These are phyloP conservation scores for Picus viridis DNA, from an alignment of 2,797 vertebrate genomes.

Conservation along the genomic window DNA sequence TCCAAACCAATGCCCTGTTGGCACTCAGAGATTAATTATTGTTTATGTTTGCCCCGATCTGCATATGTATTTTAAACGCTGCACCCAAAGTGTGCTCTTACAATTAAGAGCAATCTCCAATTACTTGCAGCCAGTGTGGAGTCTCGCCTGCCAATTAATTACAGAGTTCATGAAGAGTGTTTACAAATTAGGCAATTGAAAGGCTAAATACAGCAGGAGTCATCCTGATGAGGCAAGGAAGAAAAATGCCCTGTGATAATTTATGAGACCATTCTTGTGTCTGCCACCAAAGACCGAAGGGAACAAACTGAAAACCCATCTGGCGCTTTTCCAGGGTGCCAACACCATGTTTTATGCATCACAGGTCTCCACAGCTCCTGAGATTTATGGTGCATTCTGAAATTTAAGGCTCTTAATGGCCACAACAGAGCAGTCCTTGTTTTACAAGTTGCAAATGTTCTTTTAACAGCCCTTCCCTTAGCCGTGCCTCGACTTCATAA, in stretches of 20 bases:
- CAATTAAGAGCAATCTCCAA: constrained; percentile 37
- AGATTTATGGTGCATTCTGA: background rate
- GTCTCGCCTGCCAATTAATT: constrained; percentile 16
- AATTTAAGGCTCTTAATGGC: background rate
- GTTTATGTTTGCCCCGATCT: constrained; percentile 20
- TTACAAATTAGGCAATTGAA: constrained; percentile 4
- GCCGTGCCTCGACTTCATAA: background rate
- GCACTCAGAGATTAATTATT: background rate
- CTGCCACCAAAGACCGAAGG: background rate
- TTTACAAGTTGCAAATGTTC: constrained; percentile 14
- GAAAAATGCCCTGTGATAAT: background rate
- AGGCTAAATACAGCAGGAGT: background rate
- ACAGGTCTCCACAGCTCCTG: background rate
- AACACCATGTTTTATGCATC: background rate
- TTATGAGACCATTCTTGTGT: background rate
- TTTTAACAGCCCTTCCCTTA: background rate
- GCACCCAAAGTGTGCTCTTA: background rate
- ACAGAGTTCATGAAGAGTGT: background rate
- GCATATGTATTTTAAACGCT: background rate
- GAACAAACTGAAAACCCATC: background rate
- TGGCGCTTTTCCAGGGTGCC: background rate
- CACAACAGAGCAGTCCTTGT: constrained; percentile 11
- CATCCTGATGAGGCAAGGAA: background rate
- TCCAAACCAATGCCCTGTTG: background rate
- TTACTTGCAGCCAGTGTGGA: background rate